Base-by-base conservation (phyloP, 2,797 vertebrate genomes). In the Enteromius unitaeniatus region DNA sequence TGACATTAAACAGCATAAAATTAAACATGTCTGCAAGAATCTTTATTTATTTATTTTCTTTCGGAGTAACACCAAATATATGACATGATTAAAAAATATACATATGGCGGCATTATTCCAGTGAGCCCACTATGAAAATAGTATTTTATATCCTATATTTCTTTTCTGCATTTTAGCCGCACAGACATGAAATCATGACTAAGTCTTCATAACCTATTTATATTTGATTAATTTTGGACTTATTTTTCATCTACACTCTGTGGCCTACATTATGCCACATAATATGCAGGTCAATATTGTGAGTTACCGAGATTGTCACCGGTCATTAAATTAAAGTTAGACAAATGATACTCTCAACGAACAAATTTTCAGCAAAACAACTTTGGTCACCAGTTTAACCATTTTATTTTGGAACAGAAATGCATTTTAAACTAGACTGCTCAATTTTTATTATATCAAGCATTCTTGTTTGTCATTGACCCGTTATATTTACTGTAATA, bases 251-350 rank as follows among this genome's bases (percentile, higher is more conserved):
- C 45, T 40, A 42, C 34, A 83, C 60, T 28, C 34, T 64, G 9
- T 75, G 81, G 31, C 80, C 80, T 65, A 51, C 47, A 65, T 75
- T 75, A 74, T 26, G 58, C 15, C 9, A 21, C 26, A 49, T 65
- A 28, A 82, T 62, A 15, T 17, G 10, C 19, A 64, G 45, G 58
- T 53, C 70, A 75, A 82, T 82, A 65, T 67, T 49, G 72, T 17
- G 26, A 64, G 55, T 64, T 74, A 62, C 55, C 37, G 62, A 79
- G 78, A 79, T 68, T 79, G 78, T 67, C 28, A 65, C 65, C 90
- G 88, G 91, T 86, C 90, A 93, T 91, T 87, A 88, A 85, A 26
- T 86, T 87, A 88, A 85, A 85, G 91, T 90, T 92, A 90, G 90
- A 88, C 87, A 88, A 92, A 93, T 89, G 89, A 90, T 85, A 87